phyloP scores from a whole-genome alignment of 2,113 vertebrate species.

The Plestiodon gilberti region DNA sequence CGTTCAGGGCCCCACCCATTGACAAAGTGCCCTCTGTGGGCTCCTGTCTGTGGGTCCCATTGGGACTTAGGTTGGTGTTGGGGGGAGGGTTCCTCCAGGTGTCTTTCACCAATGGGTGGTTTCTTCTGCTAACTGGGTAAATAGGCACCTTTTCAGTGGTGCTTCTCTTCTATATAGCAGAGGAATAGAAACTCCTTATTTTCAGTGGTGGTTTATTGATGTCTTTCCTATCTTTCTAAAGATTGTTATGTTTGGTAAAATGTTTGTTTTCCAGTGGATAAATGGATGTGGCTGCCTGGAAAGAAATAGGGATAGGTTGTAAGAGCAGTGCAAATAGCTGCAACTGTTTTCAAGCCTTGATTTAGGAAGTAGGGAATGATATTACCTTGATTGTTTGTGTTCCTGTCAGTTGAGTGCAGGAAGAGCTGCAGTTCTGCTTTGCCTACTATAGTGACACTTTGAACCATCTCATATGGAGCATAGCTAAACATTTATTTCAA shows the following conservation, averaged over 20 bases:
- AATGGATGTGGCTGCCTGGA: neutral
- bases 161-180: no score
- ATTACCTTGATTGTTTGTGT: neutral
- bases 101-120: no score
- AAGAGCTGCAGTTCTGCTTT: neutral
- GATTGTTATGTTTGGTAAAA: neutral
- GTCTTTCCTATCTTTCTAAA: no score
- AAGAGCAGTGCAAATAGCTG: neutral
- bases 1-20: no score
- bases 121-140: no score
- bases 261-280: neutral
- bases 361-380: neutral
- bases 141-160: no score
- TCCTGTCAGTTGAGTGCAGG: neutral
- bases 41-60: no score
- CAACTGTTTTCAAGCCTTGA: neutral
- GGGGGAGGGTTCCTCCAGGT: no score
- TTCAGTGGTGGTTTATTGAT: no score
- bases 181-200: no score
- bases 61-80: no score
- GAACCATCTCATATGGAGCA: neutral
- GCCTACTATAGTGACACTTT: neutral
- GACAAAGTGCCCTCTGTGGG: no score
- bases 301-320: neutral
- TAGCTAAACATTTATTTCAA: neutral